Evolutionary conservation across 2,888 invertebrate genomes (phyloP).

Genomic region (Girardia tigrina): DNA sequence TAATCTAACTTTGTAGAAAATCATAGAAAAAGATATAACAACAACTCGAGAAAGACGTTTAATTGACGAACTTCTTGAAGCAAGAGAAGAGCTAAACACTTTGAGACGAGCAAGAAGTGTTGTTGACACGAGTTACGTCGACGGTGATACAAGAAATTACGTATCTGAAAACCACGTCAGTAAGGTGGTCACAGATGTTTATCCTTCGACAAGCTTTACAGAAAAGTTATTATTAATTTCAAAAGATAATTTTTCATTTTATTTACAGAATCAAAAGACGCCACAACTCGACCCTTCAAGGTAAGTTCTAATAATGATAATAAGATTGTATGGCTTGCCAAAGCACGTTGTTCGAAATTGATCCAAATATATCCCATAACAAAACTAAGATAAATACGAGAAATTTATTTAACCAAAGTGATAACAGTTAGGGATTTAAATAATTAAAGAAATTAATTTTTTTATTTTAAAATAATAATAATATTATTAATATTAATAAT

Average conservation of each 20-base stretch:
- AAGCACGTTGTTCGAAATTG: too few relatives aligned
- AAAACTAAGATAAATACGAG: too few relatives aligned
- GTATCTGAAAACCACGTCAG: background rate
- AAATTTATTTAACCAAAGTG: too few relatives aligned
- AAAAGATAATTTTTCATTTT: background rate
- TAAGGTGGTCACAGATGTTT: background rate
- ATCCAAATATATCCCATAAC: too few relatives aligned
- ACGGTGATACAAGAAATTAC: background rate
- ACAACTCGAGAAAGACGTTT: constrained; percentile 18
- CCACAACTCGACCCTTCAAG: background rate
- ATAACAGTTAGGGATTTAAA: too few relatives aligned
- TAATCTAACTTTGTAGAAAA: background rate
- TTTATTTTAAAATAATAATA: too few relatives aligned
- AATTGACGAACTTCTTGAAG: constrained; percentile 25
- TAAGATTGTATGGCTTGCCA: too few relatives aligned
- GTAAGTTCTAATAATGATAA: too few relatives aligned
- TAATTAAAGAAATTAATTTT: too few relatives aligned
- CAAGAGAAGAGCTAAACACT: constrained; percentile 25
- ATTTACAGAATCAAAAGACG: background rate
- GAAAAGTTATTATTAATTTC: background rate
- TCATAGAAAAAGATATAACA: background rate
- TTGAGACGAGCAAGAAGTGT: constrained; percentile 20
- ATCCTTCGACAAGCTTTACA: background rate
- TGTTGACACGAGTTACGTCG: background rate
- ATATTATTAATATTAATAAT: too few relatives aligned